Percentiles rank a stretch among this genome's conserved stretches.
Evolutionary conservation across 2,113 vertebrate genomes (phyloP).

Genomic region (Hyperoodon ampullatus): DNA sequence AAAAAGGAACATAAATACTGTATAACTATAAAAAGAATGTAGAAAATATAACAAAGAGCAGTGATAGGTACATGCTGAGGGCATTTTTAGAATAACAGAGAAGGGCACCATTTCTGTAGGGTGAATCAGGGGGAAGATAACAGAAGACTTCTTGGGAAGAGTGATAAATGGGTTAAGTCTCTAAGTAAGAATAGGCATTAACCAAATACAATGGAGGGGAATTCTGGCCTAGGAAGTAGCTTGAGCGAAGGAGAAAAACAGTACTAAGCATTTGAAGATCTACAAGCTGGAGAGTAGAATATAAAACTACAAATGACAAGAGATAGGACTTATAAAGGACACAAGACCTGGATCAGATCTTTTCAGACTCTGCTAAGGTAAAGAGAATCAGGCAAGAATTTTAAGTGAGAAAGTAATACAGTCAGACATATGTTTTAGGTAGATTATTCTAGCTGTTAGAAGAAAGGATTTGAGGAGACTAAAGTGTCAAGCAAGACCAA

Average conservation of each 20-base stretch:
- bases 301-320: background rate
- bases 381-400: background rate
- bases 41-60: background rate
- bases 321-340: background rate
- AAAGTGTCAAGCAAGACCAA: background rate
- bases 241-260: background rate
- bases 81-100: background rate
- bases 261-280: background rate
- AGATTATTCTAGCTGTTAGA: background rate
- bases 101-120: background rate
- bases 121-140: background rate
- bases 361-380: background rate
- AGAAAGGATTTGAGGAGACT: background rate
- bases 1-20: background rate
- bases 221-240: background rate
- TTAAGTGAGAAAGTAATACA: background rate
- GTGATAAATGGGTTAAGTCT: background rate
- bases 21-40: background rate
- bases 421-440: background rate
- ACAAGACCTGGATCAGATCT: background rate
- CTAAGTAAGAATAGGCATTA: background rate
- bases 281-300: background rate
- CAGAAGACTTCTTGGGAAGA: background rate
- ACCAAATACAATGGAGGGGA: background rate
- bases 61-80: background rate